Base-by-base conservation (phyloP, 2,797 vertebrate genomes). In the Linurgus olivaceus region DNA sequence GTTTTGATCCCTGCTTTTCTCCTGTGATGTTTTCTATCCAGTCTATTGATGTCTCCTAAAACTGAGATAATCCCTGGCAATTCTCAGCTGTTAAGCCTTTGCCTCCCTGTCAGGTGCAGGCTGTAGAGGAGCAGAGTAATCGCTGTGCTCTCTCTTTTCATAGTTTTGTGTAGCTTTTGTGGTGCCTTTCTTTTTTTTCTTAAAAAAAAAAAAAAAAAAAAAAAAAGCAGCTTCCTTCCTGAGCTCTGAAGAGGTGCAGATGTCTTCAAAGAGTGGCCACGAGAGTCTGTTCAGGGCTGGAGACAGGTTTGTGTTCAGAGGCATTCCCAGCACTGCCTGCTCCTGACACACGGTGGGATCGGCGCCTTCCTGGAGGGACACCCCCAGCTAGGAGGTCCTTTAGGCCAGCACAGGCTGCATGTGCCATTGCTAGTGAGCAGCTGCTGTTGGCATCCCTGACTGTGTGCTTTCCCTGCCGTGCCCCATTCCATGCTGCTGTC, bases 1-100 rank as follows among this genome's bases (percentile, higher is more conserved):
- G 51, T 11, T 95, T 88, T 96, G 92, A 93, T 96, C 90, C 81
- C 81, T 82, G 62, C 84, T 88, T 88, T 95, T 85, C 58, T 86
- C 75, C 73, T 88, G 10, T 86, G 58, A 57, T 93, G 82, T 76
- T 96, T 93, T 93, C 35, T 90, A 24, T 35, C 23, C 45, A 4
- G n/a, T 8, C 35, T 84, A 45, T 68, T 93, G 94, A 91, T 96
- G 95, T 61, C 70, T 88, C 50, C 44, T 73, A 66, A 89, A 96
- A 90, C 45, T 47, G 87, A 95, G 96, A 47, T 93, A 96, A 96
- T 95, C 92, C 91, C 79, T 88, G 29, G 57, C 82, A 78, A 48
- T 86, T 91, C 89, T 93, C 52, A 63, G 7, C 66, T 48, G 78
- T 59, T 93, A 85, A 96, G 91, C 92, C 87, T 78, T 87, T 84